Evolutionary conservation across 2,888 invertebrate species (phyloP).

Genomic region (Serrognathus titanus): DNA sequence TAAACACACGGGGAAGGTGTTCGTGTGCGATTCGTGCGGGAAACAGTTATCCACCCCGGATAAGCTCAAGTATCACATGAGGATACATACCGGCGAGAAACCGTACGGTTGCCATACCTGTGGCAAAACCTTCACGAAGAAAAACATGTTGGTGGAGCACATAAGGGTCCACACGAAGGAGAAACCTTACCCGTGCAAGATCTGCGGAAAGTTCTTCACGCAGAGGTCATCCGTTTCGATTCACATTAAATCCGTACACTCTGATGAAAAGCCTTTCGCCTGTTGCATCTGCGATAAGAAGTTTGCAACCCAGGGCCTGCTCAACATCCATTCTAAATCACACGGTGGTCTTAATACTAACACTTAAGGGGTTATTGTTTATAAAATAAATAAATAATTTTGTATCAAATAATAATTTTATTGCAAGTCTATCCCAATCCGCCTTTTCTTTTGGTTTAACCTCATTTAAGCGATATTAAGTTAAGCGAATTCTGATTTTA

Average conservation of each 20-base stretch:
- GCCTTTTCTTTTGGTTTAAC: no score
- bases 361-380: no score
- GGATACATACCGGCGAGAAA: conserved; percentile 50
- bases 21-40: neutral
- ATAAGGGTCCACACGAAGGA: conserved; percentile 19
- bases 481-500: no score
- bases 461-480: no score
- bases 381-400: no score
- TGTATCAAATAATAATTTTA: no score
- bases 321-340: no score
- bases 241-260: conserved; percentile 48
- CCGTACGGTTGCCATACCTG: conserved; percentile 55
- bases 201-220: conserved; percentile 54
- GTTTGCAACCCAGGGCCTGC: conserved; percentile 28
- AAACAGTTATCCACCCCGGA: no score
- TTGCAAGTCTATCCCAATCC: no score
- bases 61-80: neutral
- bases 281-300: conserved; percentile 34
- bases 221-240: conserved; percentile 51
- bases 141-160: conserved; percentile 46
- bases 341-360: no score
- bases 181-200: conserved; percentile 53
- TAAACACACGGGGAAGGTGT: neutral
- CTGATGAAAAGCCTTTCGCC: conserved; percentile 33
- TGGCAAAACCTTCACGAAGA: conserved; percentile 52